Base-by-base conservation (phyloP, 2,113 vertebrate species). In the Tonatia bakeri region DNA sequence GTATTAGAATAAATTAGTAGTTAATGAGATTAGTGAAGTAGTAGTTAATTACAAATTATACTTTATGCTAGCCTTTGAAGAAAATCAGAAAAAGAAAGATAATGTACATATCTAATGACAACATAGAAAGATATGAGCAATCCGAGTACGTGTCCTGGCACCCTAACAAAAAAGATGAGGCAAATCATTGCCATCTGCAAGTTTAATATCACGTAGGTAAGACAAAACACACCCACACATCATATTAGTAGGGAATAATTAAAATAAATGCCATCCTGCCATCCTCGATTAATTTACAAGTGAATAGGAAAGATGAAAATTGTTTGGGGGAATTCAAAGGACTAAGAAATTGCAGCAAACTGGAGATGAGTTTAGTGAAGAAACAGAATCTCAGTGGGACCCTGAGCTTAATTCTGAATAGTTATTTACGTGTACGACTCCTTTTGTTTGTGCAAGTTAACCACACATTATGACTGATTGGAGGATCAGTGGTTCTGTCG, bases 211-310 rank as follows among this genome's bases (percentile, higher is more conserved):
- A 87, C 56, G 33, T 38, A 65, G 16, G 8, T 75, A 33, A 83
- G 87, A 92, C n/a, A 87, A 87, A 95, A 90, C 50, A 92, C 24
- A 52, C 28, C 59, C 0, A 8, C 43, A 94, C 76, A 95, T 87
- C 86, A 87, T 87, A 95, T 96, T 87, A 96, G 28, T 40, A 50
- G 52, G 20, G 17, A 33, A 81, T 69, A 31, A 91, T 83, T 89
- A 88, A 89, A 94, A 92, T 96, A 93, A 93, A 86, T 70, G 61
- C 1, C 33, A 79, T 56, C 17, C n/a, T 93, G 54, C 14, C 45
- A 70, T 47, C 26, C 70, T 52, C 43, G 40, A 82, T 77, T 92
- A 92, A 94, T 77, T 90, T 84, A 65, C 38, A 81, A 84, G 38
- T 56, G 24, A 92, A 69, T 40, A 8, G 45, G 17, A 80, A 28